Percentiles rank a stretch among this genome's conserved stretches.
Evolutionary conservation across 2,113 vertebrate genomes (phyloP).

Genomic region (Gasterosteus nipponicus): DNA sequence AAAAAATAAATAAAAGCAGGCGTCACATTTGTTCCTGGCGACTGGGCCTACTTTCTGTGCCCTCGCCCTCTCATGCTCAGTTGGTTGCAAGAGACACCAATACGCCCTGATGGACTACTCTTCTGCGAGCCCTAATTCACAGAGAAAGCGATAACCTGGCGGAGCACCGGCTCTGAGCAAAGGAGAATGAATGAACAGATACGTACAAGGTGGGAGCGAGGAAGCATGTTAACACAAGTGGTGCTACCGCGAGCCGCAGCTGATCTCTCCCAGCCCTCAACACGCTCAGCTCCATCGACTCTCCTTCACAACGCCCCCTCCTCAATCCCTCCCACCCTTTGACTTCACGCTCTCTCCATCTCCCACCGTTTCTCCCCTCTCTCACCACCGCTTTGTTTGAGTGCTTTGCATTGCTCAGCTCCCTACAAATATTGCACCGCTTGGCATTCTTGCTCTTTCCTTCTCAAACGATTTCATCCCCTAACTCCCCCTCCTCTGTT

Average conservation of each 20-base stretch:
- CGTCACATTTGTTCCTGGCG: conserved; percentile 42
- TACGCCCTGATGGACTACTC: conserved; percentile 68
- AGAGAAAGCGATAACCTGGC: conserved; percentile 71
- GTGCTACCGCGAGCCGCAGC: conserved; percentile 48
- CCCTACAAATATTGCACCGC: conserved; percentile 41
- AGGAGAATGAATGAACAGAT: conserved; percentile 56
- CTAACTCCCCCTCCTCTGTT: conserved; percentile 21
- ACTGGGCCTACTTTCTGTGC: conserved; percentile 43
- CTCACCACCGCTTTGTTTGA: conserved; percentile 18
- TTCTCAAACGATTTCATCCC: conserved; percentile 35
- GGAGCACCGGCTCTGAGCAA: conserved; percentile 37
- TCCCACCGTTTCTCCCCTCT: neutral
- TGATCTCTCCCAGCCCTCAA: conserved; percentile 44
- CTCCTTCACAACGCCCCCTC: conserved; percentile 16
- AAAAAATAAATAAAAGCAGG: conserved; percentile 23
- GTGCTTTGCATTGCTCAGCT: conserved; percentile 44
- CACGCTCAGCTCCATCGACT: conserved; percentile 31
- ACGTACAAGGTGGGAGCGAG: conserved; percentile 34
- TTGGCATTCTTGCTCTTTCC: conserved; percentile 31
- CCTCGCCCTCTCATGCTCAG: conserved; percentile 62
- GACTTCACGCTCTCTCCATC: conserved; percentile 15
- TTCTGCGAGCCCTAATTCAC: conserved; percentile 68
- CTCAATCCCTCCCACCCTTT: neutral
- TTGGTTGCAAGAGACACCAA: conserved; percentile 65
- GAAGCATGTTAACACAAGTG: conserved; percentile 46